A percentile compares a stretch with the other conserved stretches of the same genome.
These are phyloP conservation scores for Takifugu ocellatus DNA, from an alignment of 2,797 vertebrate species.

Conservation along the genomic window DNA sequence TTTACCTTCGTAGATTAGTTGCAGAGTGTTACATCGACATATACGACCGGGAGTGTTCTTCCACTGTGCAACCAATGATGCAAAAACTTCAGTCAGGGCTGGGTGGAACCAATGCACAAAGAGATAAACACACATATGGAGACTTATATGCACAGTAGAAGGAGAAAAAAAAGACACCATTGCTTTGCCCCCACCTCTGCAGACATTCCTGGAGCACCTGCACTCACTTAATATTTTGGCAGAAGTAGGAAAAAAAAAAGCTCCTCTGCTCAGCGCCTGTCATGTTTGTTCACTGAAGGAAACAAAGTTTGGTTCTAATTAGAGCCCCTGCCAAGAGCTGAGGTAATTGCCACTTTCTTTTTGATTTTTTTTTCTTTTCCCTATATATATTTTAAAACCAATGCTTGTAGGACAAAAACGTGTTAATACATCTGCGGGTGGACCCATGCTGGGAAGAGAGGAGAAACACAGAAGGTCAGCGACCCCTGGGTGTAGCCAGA, in stretches of 20 bases:
- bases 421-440: constrained; percentile 17
- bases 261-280: constrained; percentile 73
- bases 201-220: constrained; percentile 87
- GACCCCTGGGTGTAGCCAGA: not conserved
- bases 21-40: constrained; percentile 12
- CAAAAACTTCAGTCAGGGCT: constrained; percentile 42
- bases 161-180: constrained; percentile 63
- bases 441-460: constrained; percentile 20
- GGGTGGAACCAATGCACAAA: constrained; percentile 53
- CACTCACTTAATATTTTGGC: constrained; percentile 83
- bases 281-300: constrained; percentile 80
- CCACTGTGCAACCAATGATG: constrained; percentile 45
- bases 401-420: not conserved
- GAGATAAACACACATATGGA: constrained; percentile 57
- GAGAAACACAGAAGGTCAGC: constrained; percentile 8
- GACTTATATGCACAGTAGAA: constrained; percentile 37
- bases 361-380: constrained; percentile 26
- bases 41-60: constrained; percentile 46
- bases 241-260: constrained; percentile 63
- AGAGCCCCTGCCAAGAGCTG: constrained; percentile 76
- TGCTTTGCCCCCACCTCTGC: constrained; percentile 49
- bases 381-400: constrained; percentile 38
- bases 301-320: constrained; percentile 88
- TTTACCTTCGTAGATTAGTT: constrained; percentile 33
- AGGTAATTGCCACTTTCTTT: constrained; percentile 74